A percentile compares a stretch with the other conserved stretches of the same genome.
These are phyloP conservation scores for Diplodus puntazzo DNA, from an alignment of 2,797 vertebrate genomes.

Conservation along the genomic window DNA sequence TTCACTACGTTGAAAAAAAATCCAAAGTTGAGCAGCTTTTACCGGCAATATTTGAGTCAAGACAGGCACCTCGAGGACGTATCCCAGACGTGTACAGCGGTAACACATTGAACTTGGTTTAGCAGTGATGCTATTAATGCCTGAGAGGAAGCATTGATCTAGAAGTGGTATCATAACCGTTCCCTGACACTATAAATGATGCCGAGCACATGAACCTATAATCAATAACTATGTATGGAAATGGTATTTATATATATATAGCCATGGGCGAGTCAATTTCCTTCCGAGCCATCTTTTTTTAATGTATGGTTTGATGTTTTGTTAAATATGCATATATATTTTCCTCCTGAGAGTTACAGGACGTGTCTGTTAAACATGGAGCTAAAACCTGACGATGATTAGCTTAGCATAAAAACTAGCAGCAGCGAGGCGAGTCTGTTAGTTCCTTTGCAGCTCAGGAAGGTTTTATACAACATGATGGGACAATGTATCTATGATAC, in stretches of 20 bases:
- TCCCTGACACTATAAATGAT: not conserved
- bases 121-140: not conserved
- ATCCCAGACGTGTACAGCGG: not conserved
- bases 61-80: not conserved
- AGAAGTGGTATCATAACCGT: not conserved
- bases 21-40: slow-evolving; percentile 3
- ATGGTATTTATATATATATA: not conserved
- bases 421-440: not conserved
- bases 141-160: slow-evolving; percentile 5
- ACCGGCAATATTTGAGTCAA: not conserved
- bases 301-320: slow-evolving; percentile 1
- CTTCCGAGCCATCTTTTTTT: not conserved
- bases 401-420: not conserved
- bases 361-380: not conserved
- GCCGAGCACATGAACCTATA: slow-evolving; percentile 6
- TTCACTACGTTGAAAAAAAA: slow-evolving; percentile 10
- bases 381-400: not conserved
- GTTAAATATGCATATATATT: not conserved
- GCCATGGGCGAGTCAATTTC: slow-evolving; percentile 4
- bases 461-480: not conserved
- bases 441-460: not conserved
- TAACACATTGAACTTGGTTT: not conserved
- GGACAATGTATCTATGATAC: too few species aligned
- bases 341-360: not conserved
- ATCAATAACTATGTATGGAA: slow-evolving; percentile 9